A percentile compares a stretch with the other conserved stretches of the same genome.
These are phyloP conservation scores for Ashinkailepas kermadecensis DNA, from an alignment of 2,888 invertebrate genomes.

Conservation along the genomic window DNA sequence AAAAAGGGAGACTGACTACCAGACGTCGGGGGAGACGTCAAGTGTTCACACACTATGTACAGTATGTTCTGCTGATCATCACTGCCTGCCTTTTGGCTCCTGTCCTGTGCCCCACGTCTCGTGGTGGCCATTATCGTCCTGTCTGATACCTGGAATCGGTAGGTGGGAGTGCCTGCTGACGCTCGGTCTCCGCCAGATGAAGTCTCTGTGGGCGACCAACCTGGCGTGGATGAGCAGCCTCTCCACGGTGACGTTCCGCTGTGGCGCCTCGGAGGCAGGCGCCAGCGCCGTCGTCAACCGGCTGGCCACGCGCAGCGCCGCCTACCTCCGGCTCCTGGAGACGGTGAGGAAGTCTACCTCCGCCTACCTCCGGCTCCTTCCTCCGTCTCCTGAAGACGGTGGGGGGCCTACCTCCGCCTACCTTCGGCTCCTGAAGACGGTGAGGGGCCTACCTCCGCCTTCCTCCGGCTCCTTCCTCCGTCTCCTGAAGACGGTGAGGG, in stretches of 20 bases:
- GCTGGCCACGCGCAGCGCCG: slow-evolving; percentile 39
- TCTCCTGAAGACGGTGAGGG: slow-evolving; percentile 34
- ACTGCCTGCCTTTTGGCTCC: too few relatives aligned
- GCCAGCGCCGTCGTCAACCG: slow-evolving; percentile 39
- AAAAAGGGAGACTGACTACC: too few relatives aligned
- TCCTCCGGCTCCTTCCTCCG: too few relatives aligned
- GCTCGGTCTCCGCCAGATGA: neutral
- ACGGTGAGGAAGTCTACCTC: slow-evolving; percentile 35
- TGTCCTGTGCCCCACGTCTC: too few relatives aligned
- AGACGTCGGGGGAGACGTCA: too few relatives aligned
- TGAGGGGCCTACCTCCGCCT: slow-evolving; percentile 30
- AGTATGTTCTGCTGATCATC: too few relatives aligned
- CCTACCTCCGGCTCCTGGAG: slow-evolving; percentile 39
- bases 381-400: slow-evolving; percentile 23
- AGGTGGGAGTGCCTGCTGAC: too few relatives aligned
- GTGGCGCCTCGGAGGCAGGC: neutral
- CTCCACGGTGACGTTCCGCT: neutral
- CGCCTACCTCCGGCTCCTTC: too few relatives aligned
- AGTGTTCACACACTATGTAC: too few relatives aligned
- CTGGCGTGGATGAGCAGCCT: neutral
- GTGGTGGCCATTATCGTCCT: too few relatives aligned
- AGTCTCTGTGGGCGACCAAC: neutral
- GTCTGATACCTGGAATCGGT: too few relatives aligned
- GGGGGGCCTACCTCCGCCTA: slow-evolving; percentile 40
- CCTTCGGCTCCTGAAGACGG: slow-evolving; percentile 39